Percentiles rank a stretch among this genome's conserved stretches.
phyloP scores from a whole-genome alignment of 2,113 vertebrate genomes.

The Podilymbus podiceps region DNA sequence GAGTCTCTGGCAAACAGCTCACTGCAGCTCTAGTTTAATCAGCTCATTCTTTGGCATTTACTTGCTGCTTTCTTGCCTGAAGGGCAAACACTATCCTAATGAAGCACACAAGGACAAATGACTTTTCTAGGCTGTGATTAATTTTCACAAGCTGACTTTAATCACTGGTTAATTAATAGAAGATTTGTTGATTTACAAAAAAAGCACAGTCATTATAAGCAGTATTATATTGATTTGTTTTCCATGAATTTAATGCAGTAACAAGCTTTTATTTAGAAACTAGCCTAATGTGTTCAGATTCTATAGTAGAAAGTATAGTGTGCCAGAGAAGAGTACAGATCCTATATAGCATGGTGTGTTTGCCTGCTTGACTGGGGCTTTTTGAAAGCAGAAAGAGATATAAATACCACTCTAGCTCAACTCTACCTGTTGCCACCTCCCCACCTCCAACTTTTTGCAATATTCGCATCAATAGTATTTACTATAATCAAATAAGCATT shows the following conservation, averaged over 20 bases:
- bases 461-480: neutral
- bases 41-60: slow-evolving; percentile 67
- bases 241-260: slow-evolving; percentile 45
- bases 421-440: fast-evolving
- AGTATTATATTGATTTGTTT: slow-evolving; percentile 78
- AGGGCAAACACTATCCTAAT: slow-evolving; percentile 74
- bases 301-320: neutral
- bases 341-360: neutral
- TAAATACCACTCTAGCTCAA: neutral
- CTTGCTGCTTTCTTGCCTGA: slow-evolving; percentile 68
- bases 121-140: slow-evolving; percentile 82
- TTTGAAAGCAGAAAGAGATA: neutral
- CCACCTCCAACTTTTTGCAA: neutral
- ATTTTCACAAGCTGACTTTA: slow-evolving; percentile 85
- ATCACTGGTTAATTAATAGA: slow-evolving; percentile 91
- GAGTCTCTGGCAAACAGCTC: slow-evolving; percentile 26
- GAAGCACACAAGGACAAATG: slow-evolving; percentile 80
- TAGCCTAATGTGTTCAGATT: slow-evolving; percentile 11
- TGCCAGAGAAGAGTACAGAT: neutral
- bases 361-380: neutral
- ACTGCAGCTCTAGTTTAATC: slow-evolving; percentile 50
- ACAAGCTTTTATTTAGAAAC: slow-evolving; percentile 58
- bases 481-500: neutral
- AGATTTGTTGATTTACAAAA: slow-evolving; percentile 82
- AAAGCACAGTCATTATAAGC: slow-evolving; percentile 79